Conservation (phyloP, 2,888 invertebrate genomes). For the Theodoxus fluviatilis region DNA sequence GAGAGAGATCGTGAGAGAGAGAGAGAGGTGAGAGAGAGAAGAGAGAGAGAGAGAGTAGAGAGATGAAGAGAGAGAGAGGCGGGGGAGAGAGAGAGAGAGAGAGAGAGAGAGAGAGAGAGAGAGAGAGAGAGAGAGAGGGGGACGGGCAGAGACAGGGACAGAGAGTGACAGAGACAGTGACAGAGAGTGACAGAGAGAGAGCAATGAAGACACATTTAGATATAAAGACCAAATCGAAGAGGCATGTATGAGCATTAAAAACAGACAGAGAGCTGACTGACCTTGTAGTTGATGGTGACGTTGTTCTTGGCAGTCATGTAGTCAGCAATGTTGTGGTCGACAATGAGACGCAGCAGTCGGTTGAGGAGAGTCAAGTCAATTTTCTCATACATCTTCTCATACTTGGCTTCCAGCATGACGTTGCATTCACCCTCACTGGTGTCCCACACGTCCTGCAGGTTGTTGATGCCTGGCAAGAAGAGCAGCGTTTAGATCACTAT, state of each 20-base stretch:
- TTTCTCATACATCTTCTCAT: constrained; percentile 99
- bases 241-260: too few relatives aligned
- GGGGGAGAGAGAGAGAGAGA: too few relatives aligned
- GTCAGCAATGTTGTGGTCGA: constrained; percentile 99
- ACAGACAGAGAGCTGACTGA: constrained; percentile 46
- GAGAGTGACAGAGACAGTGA: too few relatives aligned
- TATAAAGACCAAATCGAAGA: background rate
- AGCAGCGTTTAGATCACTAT: too few relatives aligned
- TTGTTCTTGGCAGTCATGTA: constrained; percentile 99
- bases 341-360: constrained; percentile 91
- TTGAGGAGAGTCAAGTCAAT: constrained; percentile 98
- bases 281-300: constrained; percentile 99
- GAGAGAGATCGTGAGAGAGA: too few relatives aligned
- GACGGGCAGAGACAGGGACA: too few relatives aligned
- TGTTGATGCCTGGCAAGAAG: constrained; percentile 81
- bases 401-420: constrained; percentile 93
- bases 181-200: background rate
- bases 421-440: constrained; percentile 98
- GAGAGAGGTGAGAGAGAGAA: too few relatives aligned
- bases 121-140: too few relatives aligned
- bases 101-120: too few relatives aligned
- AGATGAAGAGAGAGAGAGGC: too few relatives aligned
- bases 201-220: background rate
- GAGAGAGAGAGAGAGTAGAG: too few relatives aligned
- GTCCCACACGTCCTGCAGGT: constrained; percentile 92